phyloP scores from a whole-genome alignment of 2,888 invertebrate species.

The Diabrotica balteata region DNA sequence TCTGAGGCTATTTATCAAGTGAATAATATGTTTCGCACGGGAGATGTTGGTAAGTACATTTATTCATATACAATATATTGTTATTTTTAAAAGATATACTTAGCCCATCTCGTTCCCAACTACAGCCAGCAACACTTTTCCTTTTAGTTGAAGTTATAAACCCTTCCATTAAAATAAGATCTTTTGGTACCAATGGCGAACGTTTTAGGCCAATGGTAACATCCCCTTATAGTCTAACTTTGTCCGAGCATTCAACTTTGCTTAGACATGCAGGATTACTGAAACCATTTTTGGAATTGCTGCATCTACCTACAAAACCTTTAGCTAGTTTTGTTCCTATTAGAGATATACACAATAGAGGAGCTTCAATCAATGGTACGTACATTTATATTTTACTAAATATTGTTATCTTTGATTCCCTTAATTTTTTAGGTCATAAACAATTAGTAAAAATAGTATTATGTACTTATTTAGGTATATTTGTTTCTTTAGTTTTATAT shows the following conservation, averaged over 20 bases:
- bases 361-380: conserved; percentile 50
- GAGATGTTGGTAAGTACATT: conserved; percentile 69
- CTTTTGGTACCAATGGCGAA: conserved; percentile 65
- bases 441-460: too few relatives aligned
- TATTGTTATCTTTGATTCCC: too few relatives aligned
- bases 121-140: too few relatives aligned
- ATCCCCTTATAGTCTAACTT: conserved; percentile 69
- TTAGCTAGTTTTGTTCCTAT: conserved; percentile 64
- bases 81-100: too few relatives aligned
- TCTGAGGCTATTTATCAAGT: conserved; percentile 69
- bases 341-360: conserved; percentile 63
- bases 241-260: conserved; percentile 71
- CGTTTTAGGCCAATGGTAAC: conserved; percentile 71
- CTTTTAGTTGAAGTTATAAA: conserved; percentile 72
- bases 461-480: too few relatives aligned
- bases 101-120: too few relatives aligned
- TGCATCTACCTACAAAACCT: conserved; percentile 72
- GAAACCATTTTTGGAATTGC: conserved; percentile 63
- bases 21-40: conserved; percentile 70
- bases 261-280: conserved; percentile 66
- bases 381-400: background rate
- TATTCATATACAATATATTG: too few relatives aligned
- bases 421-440: too few relatives aligned
- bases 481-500: too few relatives aligned
- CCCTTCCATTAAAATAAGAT: conserved; percentile 68